Evolutionary conservation across 2,888 invertebrate species (phyloP).

Genomic region (Enchytraeus crypticus): DNA sequence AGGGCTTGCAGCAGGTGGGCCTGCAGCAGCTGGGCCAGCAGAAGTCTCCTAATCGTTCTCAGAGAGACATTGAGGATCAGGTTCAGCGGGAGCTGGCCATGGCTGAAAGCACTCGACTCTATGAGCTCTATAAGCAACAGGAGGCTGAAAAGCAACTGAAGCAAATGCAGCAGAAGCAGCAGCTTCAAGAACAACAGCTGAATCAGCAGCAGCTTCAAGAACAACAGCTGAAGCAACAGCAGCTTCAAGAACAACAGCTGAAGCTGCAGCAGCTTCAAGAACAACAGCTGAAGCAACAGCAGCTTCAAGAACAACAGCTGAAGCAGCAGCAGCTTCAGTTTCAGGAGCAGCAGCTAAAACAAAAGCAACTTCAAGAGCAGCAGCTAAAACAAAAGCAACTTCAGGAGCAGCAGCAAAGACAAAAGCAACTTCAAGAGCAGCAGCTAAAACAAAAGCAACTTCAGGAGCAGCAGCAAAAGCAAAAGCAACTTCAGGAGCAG

Average conservation of each 20-base stretch:
- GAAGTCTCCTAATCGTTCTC: too few species aligned
- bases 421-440: too few species aligned
- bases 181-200: slow-evolving; percentile 17
- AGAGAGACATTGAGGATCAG: too few species aligned
- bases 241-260: slow-evolving; percentile 14
- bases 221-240: slow-evolving; percentile 15
- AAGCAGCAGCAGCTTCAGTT: neutral
- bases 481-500: too few species aligned
- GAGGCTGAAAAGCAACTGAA: slow-evolving; percentile 11
- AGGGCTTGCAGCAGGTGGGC: too few species aligned
- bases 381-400: too few species aligned
- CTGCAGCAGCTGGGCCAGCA: too few species aligned
- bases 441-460: too few species aligned
- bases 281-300: slow-evolving; percentile 10
- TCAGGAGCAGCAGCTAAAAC: slow-evolving; percentile 6
- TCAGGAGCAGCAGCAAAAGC: too few species aligned
- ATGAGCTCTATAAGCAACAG: slow-evolving; percentile 1
- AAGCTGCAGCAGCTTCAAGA: slow-evolving; percentile 11
- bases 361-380: too few species aligned
- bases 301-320: slow-evolving; percentile 9
- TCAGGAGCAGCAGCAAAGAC: too few species aligned
- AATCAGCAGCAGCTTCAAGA: slow-evolving; percentile 16
- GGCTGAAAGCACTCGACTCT: neutral
- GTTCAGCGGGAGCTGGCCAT: neutral
- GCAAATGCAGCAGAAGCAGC: slow-evolving; percentile 14